A percentile compares a stretch with the other conserved stretches of the same genome.
Conservation (phyloP, 2,113 vertebrate species). For the Eolophus roseicapilla region DNA sequence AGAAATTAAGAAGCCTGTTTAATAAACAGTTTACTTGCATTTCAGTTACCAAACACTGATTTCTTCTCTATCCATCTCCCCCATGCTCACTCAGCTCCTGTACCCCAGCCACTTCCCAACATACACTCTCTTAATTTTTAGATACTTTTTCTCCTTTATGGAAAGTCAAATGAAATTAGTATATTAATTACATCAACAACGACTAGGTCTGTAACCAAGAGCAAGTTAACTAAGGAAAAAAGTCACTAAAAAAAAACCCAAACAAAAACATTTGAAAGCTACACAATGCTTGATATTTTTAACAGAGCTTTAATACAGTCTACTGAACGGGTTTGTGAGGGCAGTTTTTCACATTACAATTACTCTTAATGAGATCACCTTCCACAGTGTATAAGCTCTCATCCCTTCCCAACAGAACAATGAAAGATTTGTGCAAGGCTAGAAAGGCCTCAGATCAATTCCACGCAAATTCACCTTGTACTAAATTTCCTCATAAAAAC, state of each 20-base stretch:
- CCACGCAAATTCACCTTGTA: neutral
- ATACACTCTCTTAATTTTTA: neutral
- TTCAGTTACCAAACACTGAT: constrained; percentile 55
- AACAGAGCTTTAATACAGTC: constrained; percentile 39
- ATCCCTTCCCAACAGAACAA: constrained; percentile 1
- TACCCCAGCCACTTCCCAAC: neutral
- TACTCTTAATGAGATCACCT: constrained; percentile 57
- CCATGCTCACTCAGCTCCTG: neutral
- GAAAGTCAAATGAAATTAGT: constrained; percentile 11
- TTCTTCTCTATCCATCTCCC: neutral
- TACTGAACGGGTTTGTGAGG: neutral
- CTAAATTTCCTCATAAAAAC: neutral
- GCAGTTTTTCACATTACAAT: constrained; percentile 46
- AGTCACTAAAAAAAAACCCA: neutral
- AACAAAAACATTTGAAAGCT: neutral
- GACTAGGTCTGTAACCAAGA: neutral
- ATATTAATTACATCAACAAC: neutral
- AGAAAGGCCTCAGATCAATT: neutral
- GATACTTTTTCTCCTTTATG: neutral
- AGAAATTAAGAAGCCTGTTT: constrained; percentile 80
- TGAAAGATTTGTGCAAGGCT: constrained; percentile 21
- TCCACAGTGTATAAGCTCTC: neutral
- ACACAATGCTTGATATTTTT: constrained; percentile 32
- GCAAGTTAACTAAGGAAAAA: neutral
- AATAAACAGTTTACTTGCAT: constrained; percentile 78